A percentile compares a stretch with the other conserved stretches of the same genome.
Evolutionary conservation across 2,113 vertebrate genomes (phyloP).

Genomic region (Amphiprion ocellaris): DNA sequence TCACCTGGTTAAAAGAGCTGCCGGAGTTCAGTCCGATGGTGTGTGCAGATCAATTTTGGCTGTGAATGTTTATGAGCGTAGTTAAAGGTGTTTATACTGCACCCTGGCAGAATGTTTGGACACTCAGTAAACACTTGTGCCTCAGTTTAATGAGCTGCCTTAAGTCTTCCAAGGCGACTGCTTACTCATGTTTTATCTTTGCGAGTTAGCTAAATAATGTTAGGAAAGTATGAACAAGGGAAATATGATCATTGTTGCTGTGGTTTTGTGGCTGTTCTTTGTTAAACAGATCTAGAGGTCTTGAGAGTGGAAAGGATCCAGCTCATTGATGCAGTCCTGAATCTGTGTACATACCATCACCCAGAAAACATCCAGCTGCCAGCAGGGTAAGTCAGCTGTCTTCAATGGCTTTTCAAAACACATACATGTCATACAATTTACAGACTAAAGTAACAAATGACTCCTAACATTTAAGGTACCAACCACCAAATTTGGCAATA

Average conservation of each 20-base stretch:
- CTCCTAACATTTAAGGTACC: conserved; percentile 87
- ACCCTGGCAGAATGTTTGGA: conserved; percentile 39
- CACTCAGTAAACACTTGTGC: conserved; percentile 47
- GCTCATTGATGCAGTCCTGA: conserved; percentile 95
- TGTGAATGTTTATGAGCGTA: conserved; percentile 16
- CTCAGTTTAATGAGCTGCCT: conserved; percentile 26
- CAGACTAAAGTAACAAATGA: conserved; percentile 26
- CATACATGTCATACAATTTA: not conserved
- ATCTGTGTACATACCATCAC: conserved; percentile 98
- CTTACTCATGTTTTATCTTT: conserved; percentile 8
- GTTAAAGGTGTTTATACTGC: conserved; percentile 33
- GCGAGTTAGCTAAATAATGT: not conserved
- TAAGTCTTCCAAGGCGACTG: not conserved
- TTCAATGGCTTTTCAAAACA: conserved; percentile 30
- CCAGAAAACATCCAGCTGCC: conserved; percentile 99
- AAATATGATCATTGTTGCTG: not conserved
- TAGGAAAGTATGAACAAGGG: conserved; percentile 12
- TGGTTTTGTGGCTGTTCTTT: conserved; percentile 37
- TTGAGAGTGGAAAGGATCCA: conserved; percentile 96
- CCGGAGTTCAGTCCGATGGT: conserved; percentile 95
- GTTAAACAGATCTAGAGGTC: conserved; percentile 91
- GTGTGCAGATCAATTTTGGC: conserved; percentile 26
- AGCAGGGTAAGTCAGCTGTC: conserved; percentile 86
- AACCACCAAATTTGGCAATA: conserved; percentile 96
- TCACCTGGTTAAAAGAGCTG: conserved; percentile 96